These are phyloP conservation scores for Artibeus lituratus DNA, from an alignment of 2,797 vertebrate genomes.

Conservation along the genomic window DNA sequence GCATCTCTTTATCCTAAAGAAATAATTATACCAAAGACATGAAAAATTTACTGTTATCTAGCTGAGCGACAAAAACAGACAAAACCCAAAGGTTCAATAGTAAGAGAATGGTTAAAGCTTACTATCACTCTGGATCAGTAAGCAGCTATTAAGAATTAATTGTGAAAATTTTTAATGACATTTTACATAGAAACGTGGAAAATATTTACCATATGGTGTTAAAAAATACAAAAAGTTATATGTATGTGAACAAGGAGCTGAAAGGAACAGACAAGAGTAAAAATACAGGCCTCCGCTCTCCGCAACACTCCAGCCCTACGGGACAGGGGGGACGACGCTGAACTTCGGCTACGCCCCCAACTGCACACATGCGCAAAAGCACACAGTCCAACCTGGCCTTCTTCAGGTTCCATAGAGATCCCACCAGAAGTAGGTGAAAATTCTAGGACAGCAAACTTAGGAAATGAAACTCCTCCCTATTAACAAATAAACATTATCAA, in stretches of 20 bases:
- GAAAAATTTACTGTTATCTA: neutral
- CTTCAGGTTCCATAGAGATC: neutral
- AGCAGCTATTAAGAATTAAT: conserved; percentile 1
- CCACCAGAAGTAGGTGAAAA: neutral
- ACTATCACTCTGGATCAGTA: neutral
- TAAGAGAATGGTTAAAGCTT: neutral
- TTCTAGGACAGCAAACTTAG: neutral
- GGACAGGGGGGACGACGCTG: neutral
- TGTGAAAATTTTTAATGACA: neutral
- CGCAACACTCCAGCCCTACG: too few relatives aligned
- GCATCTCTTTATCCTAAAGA: neutral
- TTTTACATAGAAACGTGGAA: neutral
- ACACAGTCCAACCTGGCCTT: neutral
- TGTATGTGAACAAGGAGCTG: neutral
- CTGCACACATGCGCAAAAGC: neutral
- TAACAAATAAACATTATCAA: too few relatives aligned
- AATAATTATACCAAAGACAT: neutral
- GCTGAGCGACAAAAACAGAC: neutral
- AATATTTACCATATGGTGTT: neutral
- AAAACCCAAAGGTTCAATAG: neutral
- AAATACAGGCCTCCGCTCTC: neutral
- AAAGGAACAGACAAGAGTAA: neutral
- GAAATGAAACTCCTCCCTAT: neutral
- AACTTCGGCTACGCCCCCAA: neutral
- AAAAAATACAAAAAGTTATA: neutral